Evolutionary conservation across 2,113 vertebrate genomes (phyloP), one percentile per base, ranked within the genome.

Genomic region (Cyprinodon variegatus): DNA sequence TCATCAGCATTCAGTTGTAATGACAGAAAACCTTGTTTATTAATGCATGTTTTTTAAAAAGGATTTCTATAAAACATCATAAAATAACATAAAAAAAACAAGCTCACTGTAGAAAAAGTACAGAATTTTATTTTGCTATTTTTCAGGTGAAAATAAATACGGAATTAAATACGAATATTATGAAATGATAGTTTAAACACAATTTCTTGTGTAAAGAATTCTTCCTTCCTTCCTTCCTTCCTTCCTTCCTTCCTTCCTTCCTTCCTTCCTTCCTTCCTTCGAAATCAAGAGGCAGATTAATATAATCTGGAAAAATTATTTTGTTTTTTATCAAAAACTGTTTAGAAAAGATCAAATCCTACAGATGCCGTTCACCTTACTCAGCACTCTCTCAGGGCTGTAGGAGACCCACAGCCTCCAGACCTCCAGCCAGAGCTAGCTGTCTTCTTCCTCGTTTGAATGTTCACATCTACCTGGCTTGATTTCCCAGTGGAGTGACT

Each of bases 401-500:
- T 45, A 10, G 68, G 45, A 67, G 77, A 37, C 67, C 22, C 7
- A 8, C 39, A 17, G 8, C n/a, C 57, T 72, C 61, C 14, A 46
- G 22, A 1, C 20, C 36, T 46, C 60, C 48, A 36, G 50, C 48
- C 65, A 29, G 66, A 43, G 61, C 84, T 48, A 76, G 84, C 86
- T 69, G 37, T 81, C 87, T 81, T 69, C 78, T 60, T 72, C 45
- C 72, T 79, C 74, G 61, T 60, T 65, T 83, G 68, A 77, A 61
- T 4, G 77, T 63, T 79, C 72, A 63, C 22, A 68, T 74, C 74
- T 78, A 69, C 73, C 79, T 60, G 0, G 62, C 62, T 65, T 84
- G 85, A 89, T 91, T 91, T 93, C 90, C 91, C 90, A 66, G 79
- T 2, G 78, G 89, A 84, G 68, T 11, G 0, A 66, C 79, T 61